A percentile compares a stretch with the other conserved stretches of the same genome.
Conservation (phyloP, 2,888 invertebrate genomes). For the Drosophila longiperda region DNA sequence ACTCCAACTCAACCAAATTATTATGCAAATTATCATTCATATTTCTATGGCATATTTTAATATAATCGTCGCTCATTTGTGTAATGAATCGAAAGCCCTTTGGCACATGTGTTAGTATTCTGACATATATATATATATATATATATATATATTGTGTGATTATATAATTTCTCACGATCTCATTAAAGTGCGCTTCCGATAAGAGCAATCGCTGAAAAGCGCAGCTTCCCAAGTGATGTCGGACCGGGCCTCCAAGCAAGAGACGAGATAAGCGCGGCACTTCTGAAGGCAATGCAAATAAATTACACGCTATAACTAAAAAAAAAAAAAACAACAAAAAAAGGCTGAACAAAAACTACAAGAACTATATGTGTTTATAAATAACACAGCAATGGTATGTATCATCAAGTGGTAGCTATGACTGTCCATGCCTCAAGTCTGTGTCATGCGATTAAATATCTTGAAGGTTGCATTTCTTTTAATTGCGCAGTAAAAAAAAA, state of each 20-base stretch:
- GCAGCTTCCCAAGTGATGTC: slow-evolving; percentile 58
- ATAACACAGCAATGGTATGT: slow-evolving; percentile 34
- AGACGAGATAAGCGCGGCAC: slow-evolving; percentile 44
- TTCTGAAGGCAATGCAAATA: slow-evolving; percentile 9
- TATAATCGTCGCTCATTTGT: slow-evolving; percentile 17
- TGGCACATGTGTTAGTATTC: slow-evolving; percentile 48
- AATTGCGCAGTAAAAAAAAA: slow-evolving; percentile 68
- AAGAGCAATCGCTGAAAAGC: slow-evolving; percentile 37
- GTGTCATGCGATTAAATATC: slow-evolving; percentile 73
- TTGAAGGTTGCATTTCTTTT: slow-evolving; percentile 67
- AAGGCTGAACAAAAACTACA: not conserved
- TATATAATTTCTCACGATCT: slow-evolving; percentile 65
- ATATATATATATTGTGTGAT: slow-evolving; percentile 7
- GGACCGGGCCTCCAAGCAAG: slow-evolving; percentile 8
- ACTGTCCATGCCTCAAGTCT: slow-evolving; percentile 27
- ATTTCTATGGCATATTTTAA: slow-evolving; percentile 31
- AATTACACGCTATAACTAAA: slow-evolving; percentile 16
- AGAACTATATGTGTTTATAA: slow-evolving; percentile 16
- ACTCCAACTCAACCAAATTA: slow-evolving; percentile 28
- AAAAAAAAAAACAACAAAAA: not conserved
- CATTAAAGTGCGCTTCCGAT: slow-evolving; percentile 57
- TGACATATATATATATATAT: slow-evolving; percentile 1
- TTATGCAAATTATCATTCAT: slow-evolving; percentile 52
- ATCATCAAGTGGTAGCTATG: slow-evolving; percentile 48
- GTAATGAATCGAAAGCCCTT: slow-evolving; percentile 45